These are phyloP conservation scores for Lepidocolaptes lacrymiger DNA, from an alignment of 2,797 vertebrate species.

Conservation along the genomic window DNA sequence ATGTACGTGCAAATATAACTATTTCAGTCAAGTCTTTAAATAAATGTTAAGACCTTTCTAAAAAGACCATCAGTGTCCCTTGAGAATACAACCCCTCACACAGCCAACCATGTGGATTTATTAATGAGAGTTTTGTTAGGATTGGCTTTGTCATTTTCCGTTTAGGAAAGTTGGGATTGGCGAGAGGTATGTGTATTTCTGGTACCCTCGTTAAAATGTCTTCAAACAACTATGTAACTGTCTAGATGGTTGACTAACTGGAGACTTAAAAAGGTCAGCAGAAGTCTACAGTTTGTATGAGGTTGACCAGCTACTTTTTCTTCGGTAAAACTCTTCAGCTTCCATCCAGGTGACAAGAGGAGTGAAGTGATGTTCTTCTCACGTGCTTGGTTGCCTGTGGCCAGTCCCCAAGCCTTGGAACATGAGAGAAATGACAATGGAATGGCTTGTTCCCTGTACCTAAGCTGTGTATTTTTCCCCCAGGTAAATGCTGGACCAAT, in stretches of 20 bases:
- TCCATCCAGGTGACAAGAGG: neutral
- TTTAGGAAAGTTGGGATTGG: neutral
- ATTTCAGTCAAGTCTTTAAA: neutral
- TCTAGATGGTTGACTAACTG: neutral
- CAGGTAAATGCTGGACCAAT: constrained; percentile 98
- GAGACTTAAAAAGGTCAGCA: neutral
- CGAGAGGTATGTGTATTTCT: neutral
- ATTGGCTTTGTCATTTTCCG: neutral
- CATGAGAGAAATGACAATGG: neutral
- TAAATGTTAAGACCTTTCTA: neutral
- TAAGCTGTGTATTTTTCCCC: neutral
- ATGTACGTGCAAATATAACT: neutral
- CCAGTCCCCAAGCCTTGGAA: neutral
- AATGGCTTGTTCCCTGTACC: neutral
- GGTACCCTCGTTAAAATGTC: neutral
- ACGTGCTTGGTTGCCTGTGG: neutral
- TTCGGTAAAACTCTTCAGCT: neutral
- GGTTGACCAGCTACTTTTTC: neutral
- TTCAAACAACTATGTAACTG: neutral
- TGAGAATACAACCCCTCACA: neutral
- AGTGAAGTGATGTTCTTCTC: neutral
- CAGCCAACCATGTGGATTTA: neutral
- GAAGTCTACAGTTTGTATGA: fast-evolving
- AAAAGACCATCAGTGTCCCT: neutral
- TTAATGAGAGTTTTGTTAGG: neutral